Base-by-base conservation (phyloP, 2,797 vertebrate species). In the Simalia tracyae region DNA sequence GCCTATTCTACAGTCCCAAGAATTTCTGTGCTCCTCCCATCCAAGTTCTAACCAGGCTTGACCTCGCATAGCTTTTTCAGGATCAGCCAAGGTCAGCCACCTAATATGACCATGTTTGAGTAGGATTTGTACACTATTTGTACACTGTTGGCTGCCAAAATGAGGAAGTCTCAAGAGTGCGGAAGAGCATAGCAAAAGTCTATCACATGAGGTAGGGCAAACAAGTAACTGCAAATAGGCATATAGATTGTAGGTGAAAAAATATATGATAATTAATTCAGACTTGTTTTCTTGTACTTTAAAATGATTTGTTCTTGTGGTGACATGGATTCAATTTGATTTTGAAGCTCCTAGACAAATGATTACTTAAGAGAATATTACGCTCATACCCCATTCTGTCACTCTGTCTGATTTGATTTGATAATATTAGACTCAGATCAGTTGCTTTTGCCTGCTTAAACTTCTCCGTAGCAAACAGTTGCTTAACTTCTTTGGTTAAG, bases 201-300 rank as follows among this genome's bases (percentile, higher is more conserved):
- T 88, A 10, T 86, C 1, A 0, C 90, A 92, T 90, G 31, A 91
- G 81, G 85, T 76, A 68, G 0, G 0, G 91, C 93, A 95, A 92
- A 91, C 94, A 92, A 93, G 85, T 97, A 95, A 95, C 94, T 90
- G 91, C 0, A 0, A 93, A 94, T 93, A 90, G 91, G 88, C 91
- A 50, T 90, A 76, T 90, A 31, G 0, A 95, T 89, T 92, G 92
- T 81, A 94, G 92, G 94, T 96, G 95, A 95, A 97, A 57, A 96
- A 95, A 93, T 94, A 93, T 91, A 31, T 0, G 88, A 96, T 96
- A 97, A 96, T 94, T 76, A 42, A 42, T 76, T 76, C 72, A 76
- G 31, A 36, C 17, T 42, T 76, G 68, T 76, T 36, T 76, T 31
- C 68, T 19, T 72, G 31, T 76, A 76, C 17, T 76, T 94, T 92